phyloP scores from a whole-genome alignment of 2,113 vertebrate species.

The Columba livia region DNA sequence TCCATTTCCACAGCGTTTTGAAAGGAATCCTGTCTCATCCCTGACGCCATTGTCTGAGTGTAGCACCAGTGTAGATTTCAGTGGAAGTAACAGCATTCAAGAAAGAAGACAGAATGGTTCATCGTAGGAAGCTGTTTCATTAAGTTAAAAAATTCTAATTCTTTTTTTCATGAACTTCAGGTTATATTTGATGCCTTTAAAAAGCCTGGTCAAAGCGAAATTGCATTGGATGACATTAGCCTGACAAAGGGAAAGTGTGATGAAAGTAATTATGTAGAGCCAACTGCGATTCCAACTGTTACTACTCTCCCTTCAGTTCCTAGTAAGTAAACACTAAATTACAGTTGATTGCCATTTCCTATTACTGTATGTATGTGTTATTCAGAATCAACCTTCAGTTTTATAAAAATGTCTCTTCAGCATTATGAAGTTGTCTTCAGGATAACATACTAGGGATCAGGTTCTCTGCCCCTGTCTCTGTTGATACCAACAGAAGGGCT shows the following conservation, averaged over 20 bases:
- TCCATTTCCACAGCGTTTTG: neutral
- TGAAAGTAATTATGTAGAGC: slow-evolving; percentile 76
- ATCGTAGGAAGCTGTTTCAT: rapidly evolving
- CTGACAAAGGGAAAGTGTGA: slow-evolving; percentile 79
- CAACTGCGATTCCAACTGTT: slow-evolving; percentile 79
- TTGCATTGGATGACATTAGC: slow-evolving; percentile 89
- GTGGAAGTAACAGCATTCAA: neutral
- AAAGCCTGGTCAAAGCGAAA: slow-evolving; percentile 71
- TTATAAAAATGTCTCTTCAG: neutral
- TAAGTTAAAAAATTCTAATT: neutral
- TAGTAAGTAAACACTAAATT: slow-evolving; percentile 72
- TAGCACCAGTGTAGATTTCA: neutral
- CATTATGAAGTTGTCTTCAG: neutral
- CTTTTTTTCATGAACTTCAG: slow-evolving; percentile 66
- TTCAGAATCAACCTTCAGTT: neutral
- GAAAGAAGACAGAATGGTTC: neutral
- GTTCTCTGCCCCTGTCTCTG: neutral
- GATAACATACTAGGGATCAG: too few relatives aligned
- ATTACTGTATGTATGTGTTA: neutral
- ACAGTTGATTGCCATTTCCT: neutral
- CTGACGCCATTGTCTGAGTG: neutral
- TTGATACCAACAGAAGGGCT: neutral
- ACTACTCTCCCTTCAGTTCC: slow-evolving; percentile 69
- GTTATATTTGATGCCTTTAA: slow-evolving; percentile 86
- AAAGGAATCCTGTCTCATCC: neutral